Percentiles rank a stretch among this genome's conserved stretches.
Conservation (phyloP, 1,140 invertebrate species). For the Zaprionus ghesquierei region DNA sequence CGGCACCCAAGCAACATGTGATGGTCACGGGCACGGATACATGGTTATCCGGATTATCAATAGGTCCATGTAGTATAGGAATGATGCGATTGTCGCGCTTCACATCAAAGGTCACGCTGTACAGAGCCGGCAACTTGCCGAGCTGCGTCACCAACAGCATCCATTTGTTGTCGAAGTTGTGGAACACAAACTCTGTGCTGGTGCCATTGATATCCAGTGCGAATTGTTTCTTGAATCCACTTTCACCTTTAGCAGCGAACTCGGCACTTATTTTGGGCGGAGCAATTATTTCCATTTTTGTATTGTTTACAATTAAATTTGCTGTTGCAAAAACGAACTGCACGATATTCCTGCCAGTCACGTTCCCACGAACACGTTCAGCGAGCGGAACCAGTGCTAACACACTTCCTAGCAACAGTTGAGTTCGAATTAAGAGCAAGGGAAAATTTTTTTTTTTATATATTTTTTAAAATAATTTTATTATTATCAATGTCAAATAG, state of each 20-base stretch:
- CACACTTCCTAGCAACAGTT: background rate
- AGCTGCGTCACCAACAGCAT: conserved; percentile 71
- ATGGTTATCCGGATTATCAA: conserved; percentile 49
- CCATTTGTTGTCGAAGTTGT: conserved; percentile 71
- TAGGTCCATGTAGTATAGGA: conserved; percentile 42
- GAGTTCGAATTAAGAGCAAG: background rate
- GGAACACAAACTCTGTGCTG: conserved; percentile 69
- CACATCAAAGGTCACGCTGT: conserved; percentile 66
- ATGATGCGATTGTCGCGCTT: conserved; percentile 33
- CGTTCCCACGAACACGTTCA: background rate
- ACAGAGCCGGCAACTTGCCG: conserved; percentile 66
- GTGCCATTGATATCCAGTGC: conserved; percentile 50
- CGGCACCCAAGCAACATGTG: conserved; percentile 52
- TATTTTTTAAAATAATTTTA: background rate
- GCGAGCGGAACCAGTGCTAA: background rate
- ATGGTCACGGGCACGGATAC: conserved; percentile 68
- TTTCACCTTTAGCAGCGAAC: conserved; percentile 13
- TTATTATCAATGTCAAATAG: background rate
- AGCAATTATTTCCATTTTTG: background rate
- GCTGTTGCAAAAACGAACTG: background rate
- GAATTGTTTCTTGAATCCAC: conserved; percentile 69
- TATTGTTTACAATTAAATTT: conserved; percentile 16
- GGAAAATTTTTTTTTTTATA: background rate
- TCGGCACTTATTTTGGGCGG: background rate
- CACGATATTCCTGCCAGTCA: background rate